Conservation (phyloP, 2,113 vertebrate genomes). For the Heterochromis multidens region DNA sequence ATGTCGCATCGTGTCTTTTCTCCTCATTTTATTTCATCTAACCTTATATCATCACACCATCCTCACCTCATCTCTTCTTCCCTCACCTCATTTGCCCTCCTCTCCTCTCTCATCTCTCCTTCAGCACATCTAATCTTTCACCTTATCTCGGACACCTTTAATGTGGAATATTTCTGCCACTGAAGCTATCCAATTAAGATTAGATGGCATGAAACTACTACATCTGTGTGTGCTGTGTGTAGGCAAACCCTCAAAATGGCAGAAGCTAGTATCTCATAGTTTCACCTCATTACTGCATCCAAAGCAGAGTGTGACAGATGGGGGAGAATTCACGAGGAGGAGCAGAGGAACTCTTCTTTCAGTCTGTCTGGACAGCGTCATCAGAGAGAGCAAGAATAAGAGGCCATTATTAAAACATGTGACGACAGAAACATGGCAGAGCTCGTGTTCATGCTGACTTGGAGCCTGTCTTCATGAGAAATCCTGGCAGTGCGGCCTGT, state of each 20-base stretch:
- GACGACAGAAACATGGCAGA: neutral
- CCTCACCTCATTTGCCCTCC: neutral
- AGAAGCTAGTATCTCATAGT: neutral
- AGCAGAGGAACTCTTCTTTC: neutral
- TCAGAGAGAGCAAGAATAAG: neutral
- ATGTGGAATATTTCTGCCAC: neutral
- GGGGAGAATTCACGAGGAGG: neutral
- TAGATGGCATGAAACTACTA: neutral
- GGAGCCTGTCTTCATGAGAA: neutral
- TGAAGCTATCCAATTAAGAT: neutral
- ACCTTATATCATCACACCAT: neutral
- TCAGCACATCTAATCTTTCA: neutral
- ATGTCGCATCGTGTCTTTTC: neutral
- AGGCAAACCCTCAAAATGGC: neutral
- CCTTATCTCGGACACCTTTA: neutral
- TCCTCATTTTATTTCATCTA: neutral
- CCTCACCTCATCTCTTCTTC: neutral
- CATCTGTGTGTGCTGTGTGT: neutral
- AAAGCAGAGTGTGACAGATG: neutral
- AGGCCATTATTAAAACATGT: slow-evolving; percentile 8
- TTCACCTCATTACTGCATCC: neutral
- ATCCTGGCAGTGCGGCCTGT: neutral
- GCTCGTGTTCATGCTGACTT: neutral
- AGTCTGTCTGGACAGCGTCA: neutral
- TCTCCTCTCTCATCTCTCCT: neutral